A percentile compares a stretch with the other conserved stretches of the same genome.
Evolutionary conservation across 2,888 invertebrate species (phyloP).

Genomic region (Drosophila borborema): DNA sequence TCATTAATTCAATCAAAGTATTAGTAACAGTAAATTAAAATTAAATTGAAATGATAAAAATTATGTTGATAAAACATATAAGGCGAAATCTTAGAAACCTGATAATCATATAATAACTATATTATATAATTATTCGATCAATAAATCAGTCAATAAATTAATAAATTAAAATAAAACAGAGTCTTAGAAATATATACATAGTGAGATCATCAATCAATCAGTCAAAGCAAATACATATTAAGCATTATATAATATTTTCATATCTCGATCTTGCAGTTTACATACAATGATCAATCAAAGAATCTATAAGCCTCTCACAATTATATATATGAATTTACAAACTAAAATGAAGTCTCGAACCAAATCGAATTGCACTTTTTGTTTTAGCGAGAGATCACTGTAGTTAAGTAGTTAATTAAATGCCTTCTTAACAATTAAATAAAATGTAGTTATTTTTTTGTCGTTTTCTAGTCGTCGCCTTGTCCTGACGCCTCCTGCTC

Average conservation of each 20-base stretch:
- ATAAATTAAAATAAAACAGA: background rate
- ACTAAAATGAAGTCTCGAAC: background rate
- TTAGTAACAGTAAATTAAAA: background rate
- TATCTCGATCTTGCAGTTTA: background rate
- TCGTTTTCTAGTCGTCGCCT: conserved; percentile 32
- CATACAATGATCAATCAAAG: background rate
- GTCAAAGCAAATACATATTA: background rate
- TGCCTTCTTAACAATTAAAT: conserved; percentile 50
- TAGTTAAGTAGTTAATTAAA: conserved; percentile 36
- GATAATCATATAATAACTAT: too few relatives aligned
- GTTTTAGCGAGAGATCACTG: conserved; percentile 13
- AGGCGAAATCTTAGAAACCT: background rate
- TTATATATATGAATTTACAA: background rate
- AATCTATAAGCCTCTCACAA: background rate
- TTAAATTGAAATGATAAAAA: background rate
- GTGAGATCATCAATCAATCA: background rate
- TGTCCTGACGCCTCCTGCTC: conserved; percentile 53
- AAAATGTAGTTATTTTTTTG: conserved; percentile 1
- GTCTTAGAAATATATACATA: background rate
- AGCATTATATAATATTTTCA: background rate
- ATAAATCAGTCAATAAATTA: background rate
- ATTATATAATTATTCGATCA: too few relatives aligned
- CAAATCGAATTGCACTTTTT: background rate
- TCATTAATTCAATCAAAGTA: background rate
- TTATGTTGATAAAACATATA: background rate